Conservation (phyloP, 2,888 invertebrate species). For the Acanthopleura granulata region DNA sequence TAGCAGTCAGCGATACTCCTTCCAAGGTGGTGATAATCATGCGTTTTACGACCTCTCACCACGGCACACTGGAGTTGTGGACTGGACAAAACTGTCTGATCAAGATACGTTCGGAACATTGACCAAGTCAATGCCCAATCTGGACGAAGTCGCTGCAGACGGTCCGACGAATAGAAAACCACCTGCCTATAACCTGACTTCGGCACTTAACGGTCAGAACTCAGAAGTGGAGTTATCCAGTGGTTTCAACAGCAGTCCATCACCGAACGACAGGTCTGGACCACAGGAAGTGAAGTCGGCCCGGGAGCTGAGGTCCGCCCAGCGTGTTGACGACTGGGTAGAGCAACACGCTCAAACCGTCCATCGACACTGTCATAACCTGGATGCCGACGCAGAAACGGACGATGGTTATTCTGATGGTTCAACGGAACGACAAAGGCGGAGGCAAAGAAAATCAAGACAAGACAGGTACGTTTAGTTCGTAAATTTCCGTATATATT, state of each 20-base stretch:
- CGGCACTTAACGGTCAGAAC: not conserved
- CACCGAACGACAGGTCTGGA: too few relatives aligned
- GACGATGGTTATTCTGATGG: constrained; percentile 19
- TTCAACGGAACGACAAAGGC: not conserved
- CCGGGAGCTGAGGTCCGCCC: not conserved
- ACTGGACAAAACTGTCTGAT: not conserved
- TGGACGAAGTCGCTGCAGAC: not conserved
- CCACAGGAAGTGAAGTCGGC: constrained; percentile 13
- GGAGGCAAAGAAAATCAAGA: not conserved
- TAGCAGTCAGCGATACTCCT: not conserved
- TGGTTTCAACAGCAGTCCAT: not conserved
- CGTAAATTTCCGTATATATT: not conserved
- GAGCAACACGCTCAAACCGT: not conserved
- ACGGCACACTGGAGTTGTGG: not conserved
- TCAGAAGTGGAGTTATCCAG: not conserved
- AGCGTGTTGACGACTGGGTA: constrained; percentile 18
- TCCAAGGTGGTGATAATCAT: not conserved
- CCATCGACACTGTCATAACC: not conserved
- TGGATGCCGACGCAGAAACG: constrained; percentile 11
- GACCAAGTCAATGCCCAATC: constrained; percentile 7
- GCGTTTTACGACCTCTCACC: not conserved
- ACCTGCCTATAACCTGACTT: not conserved
- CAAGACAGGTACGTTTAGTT: constrained; percentile 5
- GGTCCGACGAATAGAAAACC: not conserved
- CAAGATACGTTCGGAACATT: not conserved